Conservation (phyloP, 2,888 invertebrate species). For the Portevinia maculata region DNA sequence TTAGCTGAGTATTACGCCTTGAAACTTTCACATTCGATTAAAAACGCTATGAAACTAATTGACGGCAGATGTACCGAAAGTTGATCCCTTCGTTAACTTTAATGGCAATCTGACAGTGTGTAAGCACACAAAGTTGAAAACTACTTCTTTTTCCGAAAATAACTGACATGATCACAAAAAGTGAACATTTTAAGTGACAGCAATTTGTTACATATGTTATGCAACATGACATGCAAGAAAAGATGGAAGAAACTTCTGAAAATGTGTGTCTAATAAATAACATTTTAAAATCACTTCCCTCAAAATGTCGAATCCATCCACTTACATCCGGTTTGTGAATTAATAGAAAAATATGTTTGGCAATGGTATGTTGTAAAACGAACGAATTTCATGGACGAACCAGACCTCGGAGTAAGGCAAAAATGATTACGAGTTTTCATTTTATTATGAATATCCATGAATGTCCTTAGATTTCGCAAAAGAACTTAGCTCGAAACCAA, state of each 20-base stretch:
- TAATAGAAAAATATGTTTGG: too few species aligned
- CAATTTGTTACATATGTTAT: constrained; percentile 52
- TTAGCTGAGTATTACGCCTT: not conserved
- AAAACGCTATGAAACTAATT: constrained; percentile 63
- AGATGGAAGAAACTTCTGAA: constrained; percentile 17
- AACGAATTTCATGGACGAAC: constrained; percentile 10
- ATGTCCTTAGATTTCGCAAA: constrained; percentile 13
- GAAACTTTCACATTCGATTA: constrained; percentile 40
- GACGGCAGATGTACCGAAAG: constrained; percentile 60
- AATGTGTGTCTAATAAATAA: constrained; percentile 31
- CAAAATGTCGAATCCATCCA: constrained; percentile 44
- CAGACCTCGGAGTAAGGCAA: constrained; percentile 18
- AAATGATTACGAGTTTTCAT: constrained; percentile 57
- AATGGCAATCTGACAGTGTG: not conserved
- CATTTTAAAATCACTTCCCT: constrained; percentile 12
- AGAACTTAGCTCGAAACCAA: constrained; percentile 15
- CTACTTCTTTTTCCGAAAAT: not conserved
- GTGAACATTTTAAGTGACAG: constrained; percentile 50
- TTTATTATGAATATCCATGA: constrained; percentile 56
- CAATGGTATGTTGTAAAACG: constrained; percentile 32
- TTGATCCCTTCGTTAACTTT: constrained; percentile 47
- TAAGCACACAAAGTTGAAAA: not conserved
- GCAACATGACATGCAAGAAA: constrained; percentile 10
- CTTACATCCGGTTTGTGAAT: too few species aligned
- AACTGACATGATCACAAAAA: constrained; percentile 35